phyloP scores from a whole-genome alignment of 2,888 invertebrate genomes.

The Cheiracanthium punctorium region DNA sequence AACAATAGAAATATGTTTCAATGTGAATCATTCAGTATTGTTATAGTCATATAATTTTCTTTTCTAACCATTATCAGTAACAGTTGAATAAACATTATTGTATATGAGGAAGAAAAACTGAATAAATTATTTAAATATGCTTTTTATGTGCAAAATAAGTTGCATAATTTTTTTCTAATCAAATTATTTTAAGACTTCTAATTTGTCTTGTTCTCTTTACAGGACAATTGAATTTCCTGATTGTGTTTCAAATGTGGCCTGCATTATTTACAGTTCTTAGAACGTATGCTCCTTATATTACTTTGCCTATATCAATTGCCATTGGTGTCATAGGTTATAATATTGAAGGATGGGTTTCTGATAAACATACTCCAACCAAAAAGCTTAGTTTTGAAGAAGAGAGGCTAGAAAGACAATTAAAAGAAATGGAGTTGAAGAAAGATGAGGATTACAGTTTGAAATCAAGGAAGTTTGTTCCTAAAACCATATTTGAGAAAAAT shows the following conservation, averaged over 20 bases:
- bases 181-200: too few species aligned
- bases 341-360: slow-evolving; percentile 80
- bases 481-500: slow-evolving; percentile 78
- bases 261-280: slow-evolving; percentile 80
- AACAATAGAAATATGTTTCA: too few species aligned
- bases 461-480: slow-evolving; percentile 79
- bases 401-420: slow-evolving; percentile 67
- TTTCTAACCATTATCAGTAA: too few species aligned
- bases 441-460: slow-evolving; percentile 82
- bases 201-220: too few species aligned
- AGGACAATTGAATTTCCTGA: too few species aligned
- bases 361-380: slow-evolving; percentile 64
- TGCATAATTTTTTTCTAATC: too few species aligned
- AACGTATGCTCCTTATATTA: slow-evolving; percentile 86
- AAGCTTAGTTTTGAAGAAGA: slow-evolving; percentile 71
- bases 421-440: slow-evolving; percentile 62
- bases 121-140: too few species aligned
- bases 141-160: too few species aligned
- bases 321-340: slow-evolving; percentile 92
- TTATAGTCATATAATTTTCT: too few species aligned
- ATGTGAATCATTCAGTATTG: too few species aligned
- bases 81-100: too few species aligned
- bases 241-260: slow-evolving; percentile 78
- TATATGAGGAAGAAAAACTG: too few species aligned
- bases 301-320: slow-evolving; percentile 87